Evolutionary conservation across 2,113 vertebrate species (phyloP), one percentile per base, ranked within the genome.

Genomic region (Podarcis muralis): DNA sequence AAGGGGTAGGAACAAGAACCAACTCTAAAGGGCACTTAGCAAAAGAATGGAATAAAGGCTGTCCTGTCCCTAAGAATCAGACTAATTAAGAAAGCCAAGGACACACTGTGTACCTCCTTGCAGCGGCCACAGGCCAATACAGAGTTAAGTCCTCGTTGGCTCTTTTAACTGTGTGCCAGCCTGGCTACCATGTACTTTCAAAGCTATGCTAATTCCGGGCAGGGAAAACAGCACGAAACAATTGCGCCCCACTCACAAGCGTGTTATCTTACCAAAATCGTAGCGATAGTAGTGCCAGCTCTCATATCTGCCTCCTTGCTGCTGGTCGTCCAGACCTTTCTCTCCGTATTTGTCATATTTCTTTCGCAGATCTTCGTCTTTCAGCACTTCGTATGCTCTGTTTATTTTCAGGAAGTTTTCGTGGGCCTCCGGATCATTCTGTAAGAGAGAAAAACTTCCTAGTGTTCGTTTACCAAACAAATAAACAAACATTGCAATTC

Each of bases 281-380:
- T 99, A 99, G 89, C 98, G 97, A 92, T 99, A 99, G 16, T 96
- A 99, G 95, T 97, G 98, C 98, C 98, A 99, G 97, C 98, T 99
- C 95, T 99, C 99, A 1, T 99, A 99, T 69, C 98, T 97, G 40
- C 98, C 97, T 83, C 98, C 98, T 89, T 97, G 96, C 90, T 98
- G 97, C 89, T 98, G 97, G 91, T 99, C 98, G 65, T 98, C 97
- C 1, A 99, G 94, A 27, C 99, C 99, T 66, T 99, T 99, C 84
- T 99, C 99, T 92, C 99, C 99, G 0, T 99, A 99, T 85, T 99
- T 99, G 91, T 99, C 99, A 20, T 99, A 99, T 89, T 99, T 99
- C 96, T 99, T 99, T 71, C 99, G 96, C 6, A 99, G 96, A 89
- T 99, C 98, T 94, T 98, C 98, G 82, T 99, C 99, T 96, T 99